Base-by-base conservation (phyloP, 2,797 vertebrate species). In the Sebastes alutus region DNA sequence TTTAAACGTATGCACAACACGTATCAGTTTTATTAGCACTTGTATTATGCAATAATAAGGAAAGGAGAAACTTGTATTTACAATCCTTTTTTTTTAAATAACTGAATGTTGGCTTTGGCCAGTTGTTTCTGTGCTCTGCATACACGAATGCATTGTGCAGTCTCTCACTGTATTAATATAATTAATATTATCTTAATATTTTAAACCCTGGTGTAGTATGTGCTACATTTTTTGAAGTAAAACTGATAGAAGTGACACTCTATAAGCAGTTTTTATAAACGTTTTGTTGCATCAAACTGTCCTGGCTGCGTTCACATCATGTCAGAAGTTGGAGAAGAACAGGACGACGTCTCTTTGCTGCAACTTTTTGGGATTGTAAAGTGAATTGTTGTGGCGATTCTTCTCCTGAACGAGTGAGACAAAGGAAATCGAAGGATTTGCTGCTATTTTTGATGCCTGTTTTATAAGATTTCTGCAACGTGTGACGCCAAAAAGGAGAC, bases 31-130 rank as follows among this genome's bases (percentile, higher is more conserved):
- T 75, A 52, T 78, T 20, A 76, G 13, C 80, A 76, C 78, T 68
- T 73, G n/a, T 86, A 84, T 84, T 81, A 85, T 84, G 88, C 82
- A 92, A 88, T 80, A 82, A 86, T 63, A 74, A 81, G 49, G 11
- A 81, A 25, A 6, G 55, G 30, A 27, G 42, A 29, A 27, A 56
- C 22, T 20, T 75, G 61, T 72, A 46, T 66, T 65, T 77, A 14
- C 59, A 42, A 49, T 29, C 4, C 7, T 61, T 66, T 67, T 80
- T 80, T 52, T 20, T 52, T 0, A 14, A 27, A n/a, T 20, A 7
- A 20, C 2, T 76, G 67, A 83, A 75, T 77, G 64, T 77, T 60
- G 69, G 33, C 70, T 75, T 59, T 46, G 35, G 42, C 54, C 60
- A 32, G 54, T 52, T 4, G 42, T 49, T 59, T 61, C 27, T 77